Evolutionary conservation across 2,797 vertebrate species (phyloP).

Genomic region (Crenuchus spilurus): DNA sequence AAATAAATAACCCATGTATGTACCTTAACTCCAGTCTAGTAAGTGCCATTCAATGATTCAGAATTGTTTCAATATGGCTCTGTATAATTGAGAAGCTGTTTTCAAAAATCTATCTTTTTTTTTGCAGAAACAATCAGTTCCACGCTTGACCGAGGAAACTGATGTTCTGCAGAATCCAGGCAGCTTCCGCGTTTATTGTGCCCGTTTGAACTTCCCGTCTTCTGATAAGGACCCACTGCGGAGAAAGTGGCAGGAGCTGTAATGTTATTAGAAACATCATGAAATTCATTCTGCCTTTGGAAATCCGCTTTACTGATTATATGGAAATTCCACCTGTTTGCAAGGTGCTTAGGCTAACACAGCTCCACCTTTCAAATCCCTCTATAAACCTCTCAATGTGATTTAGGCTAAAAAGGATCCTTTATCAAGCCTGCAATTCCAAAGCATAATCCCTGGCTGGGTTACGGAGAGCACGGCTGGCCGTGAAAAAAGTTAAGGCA

Average conservation of each 20-base stretch:
- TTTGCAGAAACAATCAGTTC: background rate
- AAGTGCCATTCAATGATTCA: background rate
- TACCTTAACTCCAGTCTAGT: background rate
- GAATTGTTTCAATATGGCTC: background rate
- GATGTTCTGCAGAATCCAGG: background rate
- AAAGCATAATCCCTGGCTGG: conserved; percentile 13
- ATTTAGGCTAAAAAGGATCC: conserved; percentile 31
- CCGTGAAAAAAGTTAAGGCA: background rate
- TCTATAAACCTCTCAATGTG: conserved; percentile 39
- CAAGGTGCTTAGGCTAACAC: conserved; percentile 30
- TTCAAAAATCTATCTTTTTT: background rate
- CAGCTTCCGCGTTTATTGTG: background rate
- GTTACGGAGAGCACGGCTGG: background rate
- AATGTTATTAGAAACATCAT: conserved; percentile 10
- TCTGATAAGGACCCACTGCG: conserved; percentile 6
- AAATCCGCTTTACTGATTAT: conserved; percentile 5
- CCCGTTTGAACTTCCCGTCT: background rate
- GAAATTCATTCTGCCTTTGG: background rate
- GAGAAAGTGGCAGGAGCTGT: background rate
- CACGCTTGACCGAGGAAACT: background rate
- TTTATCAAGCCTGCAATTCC: conserved; percentile 37
- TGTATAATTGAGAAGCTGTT: background rate
- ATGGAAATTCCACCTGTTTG: conserved; percentile 15
- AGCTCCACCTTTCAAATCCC: conserved; percentile 27
- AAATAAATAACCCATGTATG: background rate